Base-by-base conservation (phyloP, 2,113 vertebrate genomes). In the Dasypus novemcinctus region DNA sequence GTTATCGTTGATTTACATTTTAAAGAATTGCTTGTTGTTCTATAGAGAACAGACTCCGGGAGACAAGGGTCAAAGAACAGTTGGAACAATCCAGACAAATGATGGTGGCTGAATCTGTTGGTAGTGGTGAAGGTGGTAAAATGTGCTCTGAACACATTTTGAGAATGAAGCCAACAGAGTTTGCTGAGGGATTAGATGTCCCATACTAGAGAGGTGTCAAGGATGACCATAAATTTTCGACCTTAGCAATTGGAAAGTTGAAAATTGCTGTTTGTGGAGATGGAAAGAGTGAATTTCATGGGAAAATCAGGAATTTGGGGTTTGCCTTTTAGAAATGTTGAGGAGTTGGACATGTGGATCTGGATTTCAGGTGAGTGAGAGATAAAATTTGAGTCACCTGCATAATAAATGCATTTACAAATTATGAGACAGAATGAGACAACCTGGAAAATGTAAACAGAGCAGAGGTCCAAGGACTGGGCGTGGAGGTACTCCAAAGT, bases 321-420 rank as follows among this genome's bases (percentile, higher is more conserved):
- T 10, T 68, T 76, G 33, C 12, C 52, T 76, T 38, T 61, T 69
- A 82, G 29, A 87, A 20, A 61, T 78, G 38, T 8, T 78, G 17
- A 72, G 6, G n/a, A 76, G 33, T n/a, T 75, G 38, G 41, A 46
- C 85, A 75, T 46, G 9, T n/a, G 29, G 89, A 38, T 46, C 31
- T 38, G 29, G 79, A 80, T 64, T 52, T 93, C 57, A 38, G 6
- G 20, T 68, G 89, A 66, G 46, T 66, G 43, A 89, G 38, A 87
- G 31, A 49, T 14, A 88, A 83, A 59, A 7, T 85, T 75, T 85
- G 41, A 80, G n/a, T 74, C 38, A 80, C 63, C 20, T 43, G 54
- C 63, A 69, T 80, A 89, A 89, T 43, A 88, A 90, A 69, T 69
- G 20, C 46, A 11, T 88, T 83, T 54, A 83, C 88, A 93, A 88